Evolutionary conservation across 2,797 vertebrate genomes (phyloP), one percentile per base, ranked within the genome.

Genomic region (Hyperoplus lanceolatus): DNA sequence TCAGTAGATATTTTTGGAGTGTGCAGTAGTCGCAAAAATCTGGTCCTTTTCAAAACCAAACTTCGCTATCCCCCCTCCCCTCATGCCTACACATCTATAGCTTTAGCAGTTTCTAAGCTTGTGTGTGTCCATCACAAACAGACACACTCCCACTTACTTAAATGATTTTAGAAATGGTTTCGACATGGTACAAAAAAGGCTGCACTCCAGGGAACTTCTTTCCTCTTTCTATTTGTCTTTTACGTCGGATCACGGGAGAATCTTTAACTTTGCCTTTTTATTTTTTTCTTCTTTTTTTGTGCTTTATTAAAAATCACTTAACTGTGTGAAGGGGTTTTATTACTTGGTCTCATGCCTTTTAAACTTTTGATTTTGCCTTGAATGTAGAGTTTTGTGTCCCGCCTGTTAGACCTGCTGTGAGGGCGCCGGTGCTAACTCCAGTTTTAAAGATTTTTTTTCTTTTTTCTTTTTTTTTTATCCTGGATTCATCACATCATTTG

Each of bases 181-280:
- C 29, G 95, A 95, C 94, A 95, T 93, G 94, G 94, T 94, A 92
- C 91, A 70, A 57, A 92, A 92, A 92, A 95, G 93, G 94, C 95
- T 96, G 94, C 96, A 97, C 97, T 97, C 97, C 96, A 95, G 90
- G 91, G 88, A 92, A 87, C 55, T 57, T 87, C 87, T 86, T 78
- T 91, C 80, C 82, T 89, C 70, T 74, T 83, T 87, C 91, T 94
- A 87, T 92, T 89, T 82, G 87, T 95, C 93, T 93, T 93, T 92
- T 92, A 86, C 91, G 79, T 90, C 87, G 82, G 83, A 83, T 93
- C 85, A 79, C 54, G 85, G 88, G 89, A 91, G 92, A 91, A 83
- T 91, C 87, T 29, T 29, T 29, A 29, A 29, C 29, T 29, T 29
- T 29, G 29, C 29, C 29, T 91, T 87, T 84, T 90, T 75, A 80